Base-by-base conservation (phyloP, 1,140 invertebrate genomes). In the Drosophila nannoptera region DNA sequence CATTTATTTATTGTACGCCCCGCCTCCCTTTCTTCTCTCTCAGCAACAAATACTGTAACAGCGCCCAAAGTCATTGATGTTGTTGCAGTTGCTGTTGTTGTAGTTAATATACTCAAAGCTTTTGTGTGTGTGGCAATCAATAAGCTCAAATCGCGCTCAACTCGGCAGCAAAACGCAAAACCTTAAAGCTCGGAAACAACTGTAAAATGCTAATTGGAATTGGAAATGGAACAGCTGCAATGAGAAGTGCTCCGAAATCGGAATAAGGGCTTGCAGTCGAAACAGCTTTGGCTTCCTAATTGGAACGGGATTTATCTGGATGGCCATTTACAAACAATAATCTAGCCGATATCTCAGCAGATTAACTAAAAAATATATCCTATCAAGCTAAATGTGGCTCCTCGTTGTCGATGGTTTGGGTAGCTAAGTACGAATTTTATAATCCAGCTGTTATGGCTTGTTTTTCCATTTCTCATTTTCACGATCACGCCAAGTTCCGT, bases 121-220 rank as follows among this genome's bases (percentile, higher is more conserved):
- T 5, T 16, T 9, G 9, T 45, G 54, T 33, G 33, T 45, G 33
- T 32, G 40, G 33, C 54, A 56, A 56, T 45, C 42, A 45, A 56
- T 56, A 45, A 56, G 31, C 12, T 35, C 11, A 69, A 69, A 53
- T 64, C 60, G 50, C 60, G 60, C 43, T 56, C 60, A 64, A 8
- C 46, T 35, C 29, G 38, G 7, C 29, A 59, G 42, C 33, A 49
- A 22, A 29, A 48, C 33, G 11, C 36, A 31, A 14, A 50, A 38
- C 12, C 32, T 11, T 12, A n/a, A 12, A 43, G 14, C 12, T 43
- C 40, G 12, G 12, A 43, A 7, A 7, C 40, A 9, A 36, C 8
- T 36, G 6, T 9, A 14, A 14, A 43, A 6, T 14, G 12, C 40
- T n/a, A 43, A 43, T 42, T 12, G 40, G 4, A 42, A 42, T 56